Evolutionary conservation across 2,797 vertebrate genomes (phyloP).

Genomic region (Bryconaethiops microstoma): DNA sequence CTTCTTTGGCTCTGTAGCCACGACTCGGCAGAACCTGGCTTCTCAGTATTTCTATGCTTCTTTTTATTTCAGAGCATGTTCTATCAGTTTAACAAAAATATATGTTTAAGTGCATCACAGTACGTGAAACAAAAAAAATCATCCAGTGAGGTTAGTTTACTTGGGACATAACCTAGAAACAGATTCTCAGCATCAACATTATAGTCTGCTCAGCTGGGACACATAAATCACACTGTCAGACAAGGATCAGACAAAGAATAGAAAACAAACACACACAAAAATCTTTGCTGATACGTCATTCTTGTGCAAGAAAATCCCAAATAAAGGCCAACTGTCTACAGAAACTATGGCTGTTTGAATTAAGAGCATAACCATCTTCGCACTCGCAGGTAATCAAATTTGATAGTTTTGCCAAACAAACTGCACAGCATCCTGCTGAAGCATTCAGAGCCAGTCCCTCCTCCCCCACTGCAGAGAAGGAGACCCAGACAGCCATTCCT

Average conservation of each 20-base stretch:
- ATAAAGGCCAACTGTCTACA: slow-evolving; percentile 52
- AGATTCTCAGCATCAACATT: not conserved
- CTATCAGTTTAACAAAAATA: not conserved
- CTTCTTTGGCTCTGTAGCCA: not conserved
- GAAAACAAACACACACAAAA: slow-evolving; percentile 35
- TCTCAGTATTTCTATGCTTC: no score
- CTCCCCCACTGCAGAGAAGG: slow-evolving; percentile 1
- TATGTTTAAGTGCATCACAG: not conserved
- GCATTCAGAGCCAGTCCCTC: slow-evolving; percentile 46
- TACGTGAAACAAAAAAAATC: not conserved
- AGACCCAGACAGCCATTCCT: slow-evolving; percentile 38
- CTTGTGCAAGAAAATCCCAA: slow-evolving; percentile 52
- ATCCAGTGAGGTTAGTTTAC: not conserved
- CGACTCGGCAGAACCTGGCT: not conserved
- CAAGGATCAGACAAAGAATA: slow-evolving; percentile 52
- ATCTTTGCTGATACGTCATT: slow-evolving; percentile 54
- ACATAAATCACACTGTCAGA: slow-evolving; percentile 57
- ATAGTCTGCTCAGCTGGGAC: slow-evolving; percentile 54
- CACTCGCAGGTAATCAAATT: slow-evolving; percentile 61
- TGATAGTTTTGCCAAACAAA: slow-evolving; percentile 69
- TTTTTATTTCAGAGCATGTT: not conserved
- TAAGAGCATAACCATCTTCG: slow-evolving; percentile 60
- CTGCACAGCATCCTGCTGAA: slow-evolving; percentile 63
- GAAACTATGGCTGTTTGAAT: slow-evolving; percentile 65
- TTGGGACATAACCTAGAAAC: not conserved